phyloP scores from a whole-genome alignment of 1,140 invertebrate genomes.

The Drosophila arawakana region DNA sequence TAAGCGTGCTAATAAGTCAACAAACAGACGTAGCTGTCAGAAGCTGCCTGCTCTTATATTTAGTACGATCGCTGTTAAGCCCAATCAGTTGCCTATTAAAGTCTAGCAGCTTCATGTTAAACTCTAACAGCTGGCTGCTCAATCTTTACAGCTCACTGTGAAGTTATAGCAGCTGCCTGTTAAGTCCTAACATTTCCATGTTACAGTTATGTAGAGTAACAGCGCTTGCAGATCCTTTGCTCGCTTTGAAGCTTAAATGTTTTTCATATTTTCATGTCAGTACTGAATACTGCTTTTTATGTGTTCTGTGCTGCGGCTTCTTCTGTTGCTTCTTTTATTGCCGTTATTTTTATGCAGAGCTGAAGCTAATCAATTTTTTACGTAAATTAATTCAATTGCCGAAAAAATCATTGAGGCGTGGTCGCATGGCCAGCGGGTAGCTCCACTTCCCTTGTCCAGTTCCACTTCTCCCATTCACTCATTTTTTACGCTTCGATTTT shows the following conservation, averaged over 20 bases:
- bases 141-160: no score
- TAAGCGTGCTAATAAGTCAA: background rate
- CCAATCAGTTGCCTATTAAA: background rate
- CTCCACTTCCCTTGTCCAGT: constrained; percentile 8
- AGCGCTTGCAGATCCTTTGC: background rate
- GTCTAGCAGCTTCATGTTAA: background rate
- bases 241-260: background rate
- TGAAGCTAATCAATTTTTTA: constrained; percentile 81
- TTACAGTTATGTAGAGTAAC: no score
- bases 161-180: background rate
- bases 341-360: background rate
- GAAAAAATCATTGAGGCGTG: constrained; percentile 83
- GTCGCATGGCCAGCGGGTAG: constrained; percentile 58
- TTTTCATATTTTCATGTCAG: background rate
- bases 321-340: constrained; percentile 4
- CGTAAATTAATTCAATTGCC: constrained; percentile 84
- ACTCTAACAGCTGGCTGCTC: background rate
- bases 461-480: background rate
- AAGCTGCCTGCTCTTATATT: background rate
- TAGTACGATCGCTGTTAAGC: background rate
- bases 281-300: background rate
- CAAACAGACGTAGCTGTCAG: background rate
- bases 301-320: background rate
- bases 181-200: background rate
- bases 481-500: background rate